Base-by-base conservation (phyloP, 35 echinoderm and acorn worm species). In the Apostichopus japonicus region DNA sequence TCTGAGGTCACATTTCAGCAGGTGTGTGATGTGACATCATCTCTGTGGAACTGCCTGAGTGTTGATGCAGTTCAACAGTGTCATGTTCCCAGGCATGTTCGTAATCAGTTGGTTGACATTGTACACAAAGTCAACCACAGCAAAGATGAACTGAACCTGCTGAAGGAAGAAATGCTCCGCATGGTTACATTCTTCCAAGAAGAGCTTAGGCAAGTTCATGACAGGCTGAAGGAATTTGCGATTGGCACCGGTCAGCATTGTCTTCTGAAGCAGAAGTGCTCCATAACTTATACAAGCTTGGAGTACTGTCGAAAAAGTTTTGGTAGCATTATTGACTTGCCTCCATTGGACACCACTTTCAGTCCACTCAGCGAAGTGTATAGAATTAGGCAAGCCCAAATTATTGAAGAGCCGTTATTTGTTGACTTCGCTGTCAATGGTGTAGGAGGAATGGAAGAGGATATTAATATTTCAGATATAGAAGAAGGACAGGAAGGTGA, bases 21-120 rank as follows among this genome's bases (percentile, higher is more conserved):
- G 67, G 67, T 72, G 13, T 72, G 67, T 72, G 67, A 72, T 72
- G 67, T 72, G 67, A 72, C 67, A 21, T 72, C 67, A 72, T 21
- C 13, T 72, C 13, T 72, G 67, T 72, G 0, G 67, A 21, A 72
- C 67, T 72, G 67, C 67, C 67, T 72, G 67, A 5, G 67, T 72
- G 67, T 1, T 72, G 67, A 72, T 72, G 67, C 67, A 5, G 0
- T 72, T 72, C 2, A 72, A 15, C 67, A 72, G n/a, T 72, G 67
- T 72, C 67, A 72, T 72, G 67, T 72, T 72, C 67, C 67, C 67
- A 72, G 67, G 67, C 67, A 72, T 72, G 67, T 72, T 21, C 67
- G 33, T 44, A 44, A 44, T 44, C 33, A 44, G 33, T 44, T 44
- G 33, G 33, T 44, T 44, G 33, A 44, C 33, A 44, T 44, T 1